Base-by-base conservation (phyloP, 2,888 invertebrate genomes). In the Ceraclea dissimilis region DNA sequence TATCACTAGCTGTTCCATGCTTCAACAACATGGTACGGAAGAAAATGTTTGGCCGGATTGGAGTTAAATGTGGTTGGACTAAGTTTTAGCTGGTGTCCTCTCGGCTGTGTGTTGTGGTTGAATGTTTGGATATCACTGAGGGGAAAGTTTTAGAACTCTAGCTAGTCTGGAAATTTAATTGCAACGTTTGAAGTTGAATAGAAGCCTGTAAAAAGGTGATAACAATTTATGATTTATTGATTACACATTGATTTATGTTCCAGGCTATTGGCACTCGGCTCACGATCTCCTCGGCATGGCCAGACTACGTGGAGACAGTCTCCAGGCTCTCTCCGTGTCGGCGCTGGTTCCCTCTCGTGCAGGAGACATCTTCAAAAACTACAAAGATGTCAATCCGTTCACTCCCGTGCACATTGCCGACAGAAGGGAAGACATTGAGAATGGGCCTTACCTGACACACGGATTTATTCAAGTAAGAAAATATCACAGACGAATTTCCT, bases 231-330 rank as follows among this genome's bases (percentile, higher is more conserved):
- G 10, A 6, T 10, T 6, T 26, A 26, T 26, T 26, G 10, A 26
- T 26, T 6, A 6, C 10, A 6, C 13, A 18, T 19, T 46, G 17
- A n/a, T 46, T 46, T 20, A 20, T 1, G 49, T 39, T 20, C 5
- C 64, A 76, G 76, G 76, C 2, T 76, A 76, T 65, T 76, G 76
- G 76, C 60, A 75, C 19, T 73, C 73, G 70, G 70, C 75, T 51
- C 74, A 76, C 68, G 76, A 77, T 63, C 47, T 77, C 10, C 63
- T 74, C 0, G 76, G 76, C 1, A 71, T 74, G 65, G 71, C 70
- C 11, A 70, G 75, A 0, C 69, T 77, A 13, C 70, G 76, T 56
- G 66, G 66, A 6, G 57, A 54, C 21, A 60, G 67, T 0, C 64
- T 76, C 19, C 58, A 61, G 1, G 61, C 63, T 2, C 63, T 75